Base-by-base conservation (phyloP, 2,888 invertebrate genomes). In the Tachina grossa region DNA sequence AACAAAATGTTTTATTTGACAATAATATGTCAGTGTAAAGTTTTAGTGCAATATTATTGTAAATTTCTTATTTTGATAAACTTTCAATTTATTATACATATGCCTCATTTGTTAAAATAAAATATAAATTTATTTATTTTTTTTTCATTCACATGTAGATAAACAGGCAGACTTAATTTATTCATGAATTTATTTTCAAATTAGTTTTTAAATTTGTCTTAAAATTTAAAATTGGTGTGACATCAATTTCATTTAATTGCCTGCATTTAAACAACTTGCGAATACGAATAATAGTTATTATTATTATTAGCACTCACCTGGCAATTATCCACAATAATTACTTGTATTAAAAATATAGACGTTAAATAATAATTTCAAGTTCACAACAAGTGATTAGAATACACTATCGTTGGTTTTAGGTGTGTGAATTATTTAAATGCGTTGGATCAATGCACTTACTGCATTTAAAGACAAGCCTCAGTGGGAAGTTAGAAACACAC, bases 331-430 rank as follows among this genome's bases (percentile, higher is more conserved):
- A 31, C 31, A 8, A 31, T 57, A 57, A 31, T 57, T 57, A 2
- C 14, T n/a, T 57, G 39, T 9, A n/a, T 9, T n/a, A 39, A 9
- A 39, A 2, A 14, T 14, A 39, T 6, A 59, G 19, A 53, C 11
- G 53, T 11, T 53, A 49, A 14, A 49, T 14, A 49, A 49, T 14
- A 49, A 14, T 49, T 84, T 76, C 75, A 80, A 80, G 84, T 76
- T 84, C 80, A 80, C 76, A 53, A 76, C 51, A 84, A 77, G 66
- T 72, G 2, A 75, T 72, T 80, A 74, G 31, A 65, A 63, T 68
- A 68, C 59, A 43, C 51, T 68, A 76, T 43, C n/a, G 61, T 19
- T 19, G 14, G n/a, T n/a, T 49, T 19, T 16, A 68, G 68, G 68
- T 72, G 78, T 83, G 72, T 71, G 72, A 82, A 71, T 85, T 31